Conservation (phyloP, 2,113 vertebrate genomes). For the Andinoacara biseriatus region DNA sequence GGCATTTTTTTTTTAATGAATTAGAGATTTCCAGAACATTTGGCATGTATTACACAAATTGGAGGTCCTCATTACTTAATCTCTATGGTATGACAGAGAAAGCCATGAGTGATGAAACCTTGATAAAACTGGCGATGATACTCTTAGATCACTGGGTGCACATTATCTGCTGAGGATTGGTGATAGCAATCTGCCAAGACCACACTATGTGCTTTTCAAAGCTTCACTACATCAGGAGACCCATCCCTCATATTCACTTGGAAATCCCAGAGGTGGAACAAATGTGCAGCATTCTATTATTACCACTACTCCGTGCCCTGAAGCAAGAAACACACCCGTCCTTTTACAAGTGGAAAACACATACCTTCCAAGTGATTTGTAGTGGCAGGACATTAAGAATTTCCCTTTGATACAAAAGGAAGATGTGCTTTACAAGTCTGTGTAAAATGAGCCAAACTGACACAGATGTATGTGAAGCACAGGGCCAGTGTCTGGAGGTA, state of each 20-base stretch:
- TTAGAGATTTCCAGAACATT: constrained; percentile 24
- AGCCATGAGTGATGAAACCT: constrained; percentile 11
- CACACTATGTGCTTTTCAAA: constrained; percentile 70
- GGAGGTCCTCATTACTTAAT: constrained; percentile 9
- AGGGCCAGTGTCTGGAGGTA: neutral
- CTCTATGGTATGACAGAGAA: neutral
- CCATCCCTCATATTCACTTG: constrained; percentile 55
- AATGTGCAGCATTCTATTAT: constrained; percentile 60
- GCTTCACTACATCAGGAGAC: constrained; percentile 61
- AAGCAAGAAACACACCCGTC: constrained; percentile 62
- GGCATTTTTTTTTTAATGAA: constrained; percentile 24
- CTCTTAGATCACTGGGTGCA: constrained; percentile 16
- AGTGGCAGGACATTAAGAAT: constrained; percentile 32
- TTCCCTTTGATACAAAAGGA: constrained; percentile 57
- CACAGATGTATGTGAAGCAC: neutral
- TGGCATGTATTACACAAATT: constrained; percentile 23
- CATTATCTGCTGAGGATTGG: constrained; percentile 25
- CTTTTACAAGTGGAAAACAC: constrained; percentile 74
- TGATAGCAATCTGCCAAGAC: constrained; percentile 48
- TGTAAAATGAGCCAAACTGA: constrained; percentile 22
- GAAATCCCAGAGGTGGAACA: constrained; percentile 74
- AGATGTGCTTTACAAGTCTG: constrained; percentile 28
- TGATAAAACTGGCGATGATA: constrained; percentile 1
- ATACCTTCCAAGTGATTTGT: constrained; percentile 65
- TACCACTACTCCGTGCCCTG: constrained; percentile 54